phyloP scores from a whole-genome alignment of 2,888 invertebrate species.

The Cephus pulcher region DNA sequence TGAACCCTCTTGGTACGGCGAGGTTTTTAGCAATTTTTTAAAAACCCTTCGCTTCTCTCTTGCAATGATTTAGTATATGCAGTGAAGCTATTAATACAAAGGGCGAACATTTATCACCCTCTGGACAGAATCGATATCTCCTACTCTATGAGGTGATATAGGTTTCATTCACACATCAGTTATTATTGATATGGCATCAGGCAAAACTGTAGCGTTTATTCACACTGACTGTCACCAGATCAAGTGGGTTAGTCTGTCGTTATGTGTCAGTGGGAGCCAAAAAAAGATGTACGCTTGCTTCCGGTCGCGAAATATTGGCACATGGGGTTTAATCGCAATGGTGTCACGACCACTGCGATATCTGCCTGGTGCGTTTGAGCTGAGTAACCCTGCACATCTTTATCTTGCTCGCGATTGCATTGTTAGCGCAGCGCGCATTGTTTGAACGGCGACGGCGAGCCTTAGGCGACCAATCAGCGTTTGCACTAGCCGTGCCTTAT shows the following conservation, averaged over 20 bases:
- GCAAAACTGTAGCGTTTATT: not conserved
- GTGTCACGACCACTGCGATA: not conserved
- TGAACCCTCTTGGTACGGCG: not conserved
- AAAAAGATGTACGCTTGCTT: not conserved
- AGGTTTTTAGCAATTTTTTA: not conserved
- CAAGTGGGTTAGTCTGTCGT: not conserved
- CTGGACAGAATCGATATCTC: not conserved
- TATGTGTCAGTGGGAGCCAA: not conserved
- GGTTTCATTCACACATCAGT: not conserved
- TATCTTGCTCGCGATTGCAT: conserved; percentile 57
- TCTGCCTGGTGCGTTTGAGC: not conserved
- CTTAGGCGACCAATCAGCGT: conserved; percentile 59
- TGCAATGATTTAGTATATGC: not conserved
- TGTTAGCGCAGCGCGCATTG: conserved; percentile 57
- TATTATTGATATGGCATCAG: not conserved
- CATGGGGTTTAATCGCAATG: not conserved
- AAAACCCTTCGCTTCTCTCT: not conserved
- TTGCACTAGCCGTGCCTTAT: conserved; percentile 53
- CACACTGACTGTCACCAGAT: not conserved
- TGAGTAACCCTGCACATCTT: conserved; percentile 41
- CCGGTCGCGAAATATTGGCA: no score
- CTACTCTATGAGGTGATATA: not conserved
- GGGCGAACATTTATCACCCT: no score
- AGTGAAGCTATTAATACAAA: not conserved
- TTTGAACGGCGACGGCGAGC: conserved; percentile 55